These are phyloP conservation scores for Clavelina lepadiformis DNA, from an alignment of 23 tunicate species.

Conservation along the genomic window DNA sequence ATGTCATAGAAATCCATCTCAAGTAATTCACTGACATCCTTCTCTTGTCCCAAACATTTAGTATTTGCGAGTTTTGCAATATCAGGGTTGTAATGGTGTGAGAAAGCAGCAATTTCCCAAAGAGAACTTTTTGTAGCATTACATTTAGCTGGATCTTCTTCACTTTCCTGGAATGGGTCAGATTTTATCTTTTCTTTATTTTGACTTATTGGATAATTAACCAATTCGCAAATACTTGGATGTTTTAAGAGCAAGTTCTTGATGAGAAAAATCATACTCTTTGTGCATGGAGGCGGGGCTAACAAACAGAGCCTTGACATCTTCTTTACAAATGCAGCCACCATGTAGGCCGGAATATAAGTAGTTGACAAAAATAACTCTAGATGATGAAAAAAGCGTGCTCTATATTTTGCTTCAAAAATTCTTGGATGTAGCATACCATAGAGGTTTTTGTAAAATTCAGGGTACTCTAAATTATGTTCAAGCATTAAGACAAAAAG, in stretches of 20 bases:
- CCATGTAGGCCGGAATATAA: conserved; percentile 63
- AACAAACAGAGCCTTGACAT: conserved; percentile 49
- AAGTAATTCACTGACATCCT: conserved; percentile 16
- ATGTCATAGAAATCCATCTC: conserved; percentile 40
- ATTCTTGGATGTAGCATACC: conserved; percentile 83
- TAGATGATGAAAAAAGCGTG: conserved; percentile 67
- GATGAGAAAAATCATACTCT: conserved; percentile 29
- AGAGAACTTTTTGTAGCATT: conserved; percentile 65
- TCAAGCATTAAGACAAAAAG: conserved; percentile 65
- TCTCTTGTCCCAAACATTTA: conserved; percentile 5
- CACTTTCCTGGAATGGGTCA: conserved; percentile 51
- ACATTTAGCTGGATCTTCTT: conserved; percentile 50
- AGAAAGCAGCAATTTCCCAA: conserved; percentile 58
- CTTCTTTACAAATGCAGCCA: conserved; percentile 86
- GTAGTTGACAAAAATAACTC: conserved; percentile 67
- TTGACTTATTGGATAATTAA: conserved; percentile 19
- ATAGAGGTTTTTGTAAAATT: conserved; percentile 72
- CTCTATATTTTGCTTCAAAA: conserved; percentile 62
- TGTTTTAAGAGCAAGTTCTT: conserved; percentile 33
- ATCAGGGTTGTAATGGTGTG: conserved; percentile 38
- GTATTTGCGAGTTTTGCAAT: conserved; percentile 22
- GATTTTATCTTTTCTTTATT: not conserved
- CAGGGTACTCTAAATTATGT: conserved; percentile 74
- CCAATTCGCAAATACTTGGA: conserved; percentile 33
- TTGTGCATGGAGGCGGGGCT: conserved; percentile 60